These are phyloP conservation scores for Eilema sororculum DNA, from an alignment of 2,888 invertebrate species.

Conservation along the genomic window DNA sequence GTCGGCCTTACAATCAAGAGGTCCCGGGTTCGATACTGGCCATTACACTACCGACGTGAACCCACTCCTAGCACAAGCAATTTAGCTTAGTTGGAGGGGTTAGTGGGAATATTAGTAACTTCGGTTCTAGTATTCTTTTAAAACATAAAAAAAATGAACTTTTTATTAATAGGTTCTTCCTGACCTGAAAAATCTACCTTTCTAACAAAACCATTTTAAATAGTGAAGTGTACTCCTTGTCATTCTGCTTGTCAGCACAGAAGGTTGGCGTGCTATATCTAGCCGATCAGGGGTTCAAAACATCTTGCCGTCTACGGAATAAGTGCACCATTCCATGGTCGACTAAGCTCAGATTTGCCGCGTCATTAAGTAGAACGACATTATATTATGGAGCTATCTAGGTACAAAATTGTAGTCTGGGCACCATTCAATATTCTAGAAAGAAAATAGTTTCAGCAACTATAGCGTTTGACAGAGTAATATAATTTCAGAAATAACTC, in stretches of 20 bases:
- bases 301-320: constrained; percentile 34
- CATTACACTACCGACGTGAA: too few species aligned
- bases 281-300: constrained; percentile 58
- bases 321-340: constrained; percentile 35
- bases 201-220: constrained; percentile 8
- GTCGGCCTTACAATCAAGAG: too few species aligned
- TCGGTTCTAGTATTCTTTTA: too few species aligned
- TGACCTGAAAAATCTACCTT: not conserved
- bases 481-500: not conserved
- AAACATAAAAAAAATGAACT: too few species aligned
- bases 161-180: not conserved
- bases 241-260: constrained; percentile 44
- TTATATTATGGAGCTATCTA: not conserved
- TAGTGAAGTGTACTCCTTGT: constrained; percentile 45
- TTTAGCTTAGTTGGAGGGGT: too few species aligned
- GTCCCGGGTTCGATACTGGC: too few species aligned
- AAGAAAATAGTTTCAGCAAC: not conserved
- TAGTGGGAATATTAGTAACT: too few species aligned
- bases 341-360: constrained; percentile 24
- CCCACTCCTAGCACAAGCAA: too few species aligned
- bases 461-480: not conserved
- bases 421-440: not conserved
- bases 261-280: constrained; percentile 63
- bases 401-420: not conserved
- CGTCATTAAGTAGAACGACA: constrained; percentile 21